Evolutionary conservation across 2,888 invertebrate species (phyloP).

Genomic region (Catocala nupta): DNA sequence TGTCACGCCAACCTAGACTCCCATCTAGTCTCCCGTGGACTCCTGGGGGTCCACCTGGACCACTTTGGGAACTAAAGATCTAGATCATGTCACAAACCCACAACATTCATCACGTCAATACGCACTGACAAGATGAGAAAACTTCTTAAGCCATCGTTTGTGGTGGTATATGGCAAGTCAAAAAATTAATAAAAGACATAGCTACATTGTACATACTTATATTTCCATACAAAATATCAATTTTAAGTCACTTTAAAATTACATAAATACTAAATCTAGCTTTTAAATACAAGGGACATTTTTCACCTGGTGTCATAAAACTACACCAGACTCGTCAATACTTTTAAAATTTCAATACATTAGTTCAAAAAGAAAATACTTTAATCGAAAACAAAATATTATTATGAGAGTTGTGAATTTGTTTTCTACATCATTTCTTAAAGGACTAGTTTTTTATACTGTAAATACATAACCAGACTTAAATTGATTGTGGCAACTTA

Average conservation of each 20-base stretch:
- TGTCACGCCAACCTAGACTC: too few species aligned
- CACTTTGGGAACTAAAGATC: too few species aligned
- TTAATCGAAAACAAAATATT: constrained; percentile 21
- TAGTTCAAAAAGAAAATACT: constrained; percentile 9
- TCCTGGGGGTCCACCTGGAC: too few species aligned
- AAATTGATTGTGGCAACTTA: constrained; percentile 30
- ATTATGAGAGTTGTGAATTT: constrained; percentile 12
- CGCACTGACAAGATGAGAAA: too few species aligned
- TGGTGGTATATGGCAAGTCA: neutral
- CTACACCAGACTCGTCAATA: constrained; percentile 40
- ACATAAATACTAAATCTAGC: constrained; percentile 57
- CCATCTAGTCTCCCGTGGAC: too few species aligned
- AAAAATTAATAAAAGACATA: constrained; percentile 10
- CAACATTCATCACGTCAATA: too few species aligned
- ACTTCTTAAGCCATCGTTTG: too few species aligned
- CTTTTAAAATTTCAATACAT: constrained; percentile 32
- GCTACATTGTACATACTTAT: constrained; percentile 54
- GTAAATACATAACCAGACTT: constrained; percentile 23
- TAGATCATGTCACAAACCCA: too few species aligned
- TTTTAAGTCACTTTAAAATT: constrained; percentile 62
- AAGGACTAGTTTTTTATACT: constrained; percentile 35
- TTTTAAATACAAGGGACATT: constrained; percentile 55
- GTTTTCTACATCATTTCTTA: constrained; percentile 18
- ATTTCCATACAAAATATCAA: constrained; percentile 74
- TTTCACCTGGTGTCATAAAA: constrained; percentile 45